phyloP scores from a whole-genome alignment of 2,888 invertebrate genomes.

The Cantharis rustica region DNA sequence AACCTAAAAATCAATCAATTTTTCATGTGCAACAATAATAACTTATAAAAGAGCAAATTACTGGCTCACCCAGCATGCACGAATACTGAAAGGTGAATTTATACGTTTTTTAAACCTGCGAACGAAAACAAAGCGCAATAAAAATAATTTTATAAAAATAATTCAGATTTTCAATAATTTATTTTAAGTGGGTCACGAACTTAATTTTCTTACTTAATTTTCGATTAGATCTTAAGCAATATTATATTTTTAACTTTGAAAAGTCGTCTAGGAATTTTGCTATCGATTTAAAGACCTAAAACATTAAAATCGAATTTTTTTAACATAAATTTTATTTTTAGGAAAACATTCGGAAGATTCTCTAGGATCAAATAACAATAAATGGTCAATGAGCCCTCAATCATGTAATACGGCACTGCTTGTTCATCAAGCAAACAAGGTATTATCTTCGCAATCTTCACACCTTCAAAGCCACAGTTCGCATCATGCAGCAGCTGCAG shows the following conservation, averaged over 20 bases:
- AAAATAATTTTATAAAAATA: neutral
- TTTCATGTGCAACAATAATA: neutral
- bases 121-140: neutral
- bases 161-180: neutral
- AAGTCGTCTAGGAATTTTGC: neutral
- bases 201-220: neutral
- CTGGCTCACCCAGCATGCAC: too few species aligned
- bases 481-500: constrained; percentile 67
- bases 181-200: neutral
- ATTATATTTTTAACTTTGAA: neutral
- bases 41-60: too few species aligned
- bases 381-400: constrained; percentile 57
- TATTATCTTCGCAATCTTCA: constrained; percentile 55
- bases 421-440: constrained; percentile 57
- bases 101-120: neutral
- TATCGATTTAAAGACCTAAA: neutral
- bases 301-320: neutral
- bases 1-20: neutral
- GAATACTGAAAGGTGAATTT: neutral
- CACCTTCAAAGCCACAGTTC: constrained; percentile 51
- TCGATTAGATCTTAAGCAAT: neutral
- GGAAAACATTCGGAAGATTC: constrained; percentile 56
- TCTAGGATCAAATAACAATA: constrained; percentile 55
- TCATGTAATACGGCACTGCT: constrained; percentile 56
- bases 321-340: constrained; percentile 40